These are phyloP conservation scores for Epizoanthus scotinus DNA, from an alignment of 92 coral and sea anemone genomes.

Conservation along the genomic window DNA sequence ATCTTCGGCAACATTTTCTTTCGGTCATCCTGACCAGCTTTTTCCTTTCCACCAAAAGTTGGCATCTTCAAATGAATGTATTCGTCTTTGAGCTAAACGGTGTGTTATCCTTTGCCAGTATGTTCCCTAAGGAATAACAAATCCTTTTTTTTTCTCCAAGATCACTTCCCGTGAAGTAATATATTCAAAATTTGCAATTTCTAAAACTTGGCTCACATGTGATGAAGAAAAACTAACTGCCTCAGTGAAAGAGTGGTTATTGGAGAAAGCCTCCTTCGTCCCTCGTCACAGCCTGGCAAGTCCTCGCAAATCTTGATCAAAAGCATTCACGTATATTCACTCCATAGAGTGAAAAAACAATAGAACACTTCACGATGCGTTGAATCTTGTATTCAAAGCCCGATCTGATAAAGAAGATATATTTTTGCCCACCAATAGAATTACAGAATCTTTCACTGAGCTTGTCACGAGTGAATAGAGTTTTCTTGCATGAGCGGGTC, in stretches of 20 bases:
- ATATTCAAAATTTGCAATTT: background rate
- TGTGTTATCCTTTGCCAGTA: background rate
- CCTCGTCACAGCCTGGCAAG: background rate
- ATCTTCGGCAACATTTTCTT: conserved; percentile 53
- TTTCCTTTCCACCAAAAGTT: conserved; percentile 45
- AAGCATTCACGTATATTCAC: conserved; percentile 8
- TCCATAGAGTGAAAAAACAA: conserved; percentile 15
- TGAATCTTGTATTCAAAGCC: conserved; percentile 3
- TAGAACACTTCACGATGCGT: background rate
- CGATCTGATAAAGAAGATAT: conserved; percentile 1
- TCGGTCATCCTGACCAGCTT: conserved; percentile 39
- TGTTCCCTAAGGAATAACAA: background rate
- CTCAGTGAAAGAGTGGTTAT: background rate
- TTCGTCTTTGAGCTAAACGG: no score
- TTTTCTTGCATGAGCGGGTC: no score
- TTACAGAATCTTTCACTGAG: background rate
- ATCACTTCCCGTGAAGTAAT: background rate
- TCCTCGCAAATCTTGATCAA: background rate
- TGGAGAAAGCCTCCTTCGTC: conserved; percentile 1
- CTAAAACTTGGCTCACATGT: background rate
- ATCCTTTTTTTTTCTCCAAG: background rate
- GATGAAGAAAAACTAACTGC: background rate
- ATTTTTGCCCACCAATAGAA: conserved; percentile 6
- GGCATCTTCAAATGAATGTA: conserved; percentile 37
- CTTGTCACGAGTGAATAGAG: conserved; percentile 2